Evolutionary conservation across 2,888 invertebrate species (phyloP).

Genomic region (Venustoraphidia nigricollis): DNA sequence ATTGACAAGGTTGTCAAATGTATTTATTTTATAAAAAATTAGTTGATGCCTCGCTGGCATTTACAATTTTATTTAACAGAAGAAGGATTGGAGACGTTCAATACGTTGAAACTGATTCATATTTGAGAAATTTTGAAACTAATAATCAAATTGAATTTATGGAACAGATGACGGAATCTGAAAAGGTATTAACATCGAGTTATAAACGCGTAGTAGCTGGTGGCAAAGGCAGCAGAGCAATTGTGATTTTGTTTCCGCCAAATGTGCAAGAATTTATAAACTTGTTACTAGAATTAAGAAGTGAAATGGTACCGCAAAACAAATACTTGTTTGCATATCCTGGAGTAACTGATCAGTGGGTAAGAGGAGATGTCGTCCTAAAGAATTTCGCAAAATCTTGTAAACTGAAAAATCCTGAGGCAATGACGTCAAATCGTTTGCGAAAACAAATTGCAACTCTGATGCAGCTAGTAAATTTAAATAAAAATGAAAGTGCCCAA

Average conservation of each 20-base stretch:
- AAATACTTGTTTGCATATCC: slow-evolving; percentile 11
- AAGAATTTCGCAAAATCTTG: slow-evolving; percentile 4
- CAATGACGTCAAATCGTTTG: slow-evolving; percentile 6
- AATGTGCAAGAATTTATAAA: slow-evolving; percentile 14
- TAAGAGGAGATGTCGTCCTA: slow-evolving; percentile 6
- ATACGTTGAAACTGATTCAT: slow-evolving; percentile 3
- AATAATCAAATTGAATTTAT: slow-evolving; percentile 12
- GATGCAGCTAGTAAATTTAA: slow-evolving; percentile 13
- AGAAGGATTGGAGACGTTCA: slow-evolving; percentile 15
- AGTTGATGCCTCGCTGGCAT: slow-evolving; percentile 10
- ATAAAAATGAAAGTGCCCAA: slow-evolving; percentile 14
- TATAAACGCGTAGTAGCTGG: slow-evolving; percentile 15
- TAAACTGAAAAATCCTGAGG: slow-evolving; percentile 5
- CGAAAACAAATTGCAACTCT: slow-evolving; percentile 8
- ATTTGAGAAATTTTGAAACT: slow-evolving; percentile 3
- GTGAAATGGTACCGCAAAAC: slow-evolving; percentile 8
- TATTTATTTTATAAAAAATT: slow-evolving; percentile 6
- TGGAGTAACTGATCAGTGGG: slow-evolving; percentile 4
- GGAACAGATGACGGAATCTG: slow-evolving; percentile 11
- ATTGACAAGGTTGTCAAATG: no score
- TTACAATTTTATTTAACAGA: slow-evolving; percentile 14
- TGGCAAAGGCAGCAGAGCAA: slow-evolving; percentile 14
- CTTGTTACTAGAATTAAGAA: slow-evolving; percentile 8
- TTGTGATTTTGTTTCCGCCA: slow-evolving; percentile 14
- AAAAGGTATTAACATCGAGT: slow-evolving; percentile 14